Evolutionary conservation across 2,888 invertebrate genomes (phyloP), one percentile per base, ranked within the genome.

Genomic region (Tenthredo distinguenda): DNA sequence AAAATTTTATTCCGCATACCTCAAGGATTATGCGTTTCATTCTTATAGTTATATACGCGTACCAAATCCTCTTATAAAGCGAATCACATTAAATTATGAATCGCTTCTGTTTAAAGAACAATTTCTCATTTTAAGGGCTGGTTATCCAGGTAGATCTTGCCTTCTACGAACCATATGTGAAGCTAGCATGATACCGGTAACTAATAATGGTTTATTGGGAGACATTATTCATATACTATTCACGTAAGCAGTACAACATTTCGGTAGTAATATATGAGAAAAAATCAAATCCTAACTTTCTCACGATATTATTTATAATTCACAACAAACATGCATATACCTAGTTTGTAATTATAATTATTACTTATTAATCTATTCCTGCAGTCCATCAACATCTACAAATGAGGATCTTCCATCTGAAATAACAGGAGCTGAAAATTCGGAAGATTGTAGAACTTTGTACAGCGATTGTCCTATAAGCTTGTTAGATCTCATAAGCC

Each of bases 221-320:
- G 96, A 96, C 91, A 92, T 97, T 87, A 93, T 97, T 58, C 95
- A 96, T 90, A 94, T 96, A 58, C 91, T 96, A 86, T 95, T 97
- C 86, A 96, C 96, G 97, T 97, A 94, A 95, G 95, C 93, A 21
- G 21, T 21, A 26, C 12, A 62, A 21, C 3, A 62, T 62, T 62
- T 21, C 4, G 12, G 12, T 26, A 7, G 2, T 26, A 26, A 62
- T 62, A 26, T 4, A 10, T 4, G 7, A 62, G 26, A 26, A 62
- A n/a, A n/a, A 55, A 62, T 12, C 2, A 12, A 26, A 26, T 62
- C 10, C 62, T 10, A 26, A 0, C 26, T 12, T 62, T 37, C 12
- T 62, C 9, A 26, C 26, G 12, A 62, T 62, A 26, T 62, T 62
- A 62, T 62, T 62, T 26, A 62, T 10, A 84, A 34, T 2, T 43